phyloP scores from a whole-genome alignment of 2,888 invertebrate genomes.

The Arge pagana region DNA sequence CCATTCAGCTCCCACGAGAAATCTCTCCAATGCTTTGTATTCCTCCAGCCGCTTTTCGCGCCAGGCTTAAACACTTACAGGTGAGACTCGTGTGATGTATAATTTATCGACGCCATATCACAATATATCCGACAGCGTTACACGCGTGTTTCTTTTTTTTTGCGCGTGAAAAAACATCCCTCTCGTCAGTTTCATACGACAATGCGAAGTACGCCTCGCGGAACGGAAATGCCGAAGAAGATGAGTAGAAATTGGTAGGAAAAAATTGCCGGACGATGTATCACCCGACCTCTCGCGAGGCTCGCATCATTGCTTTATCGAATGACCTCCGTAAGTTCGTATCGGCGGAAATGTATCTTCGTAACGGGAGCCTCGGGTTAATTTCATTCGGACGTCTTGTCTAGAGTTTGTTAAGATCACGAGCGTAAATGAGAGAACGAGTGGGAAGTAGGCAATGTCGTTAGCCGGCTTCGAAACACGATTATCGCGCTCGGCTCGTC shows the following conservation, averaged over 20 bases:
- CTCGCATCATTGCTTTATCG: no score
- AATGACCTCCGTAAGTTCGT: no score
- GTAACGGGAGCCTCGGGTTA: conserved; percentile 3
- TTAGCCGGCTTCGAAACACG: conserved; percentile 31
- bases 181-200: no score
- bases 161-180: no score
- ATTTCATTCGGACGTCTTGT: conserved; percentile 14
- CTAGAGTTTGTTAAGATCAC: conserved; percentile 30
- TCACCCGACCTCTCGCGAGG: no score
- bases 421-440: conserved; percentile 28
- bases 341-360: no score
- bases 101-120: neutral
- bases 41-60: neutral
- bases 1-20: neutral
- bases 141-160: no score
- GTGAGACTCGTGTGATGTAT: neutral
- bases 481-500: conserved; percentile 33
- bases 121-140: no score
- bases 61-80: conserved; percentile 2
- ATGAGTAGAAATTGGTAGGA: no score
- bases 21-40: conserved; percentile 13
- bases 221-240: no score
- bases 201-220: no score
- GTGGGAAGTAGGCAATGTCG: conserved; percentile 25
- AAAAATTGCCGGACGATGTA: no score